Evolutionary conservation across 2,888 invertebrate species (phyloP).

Genomic region (Diarsia brunnea): DNA sequence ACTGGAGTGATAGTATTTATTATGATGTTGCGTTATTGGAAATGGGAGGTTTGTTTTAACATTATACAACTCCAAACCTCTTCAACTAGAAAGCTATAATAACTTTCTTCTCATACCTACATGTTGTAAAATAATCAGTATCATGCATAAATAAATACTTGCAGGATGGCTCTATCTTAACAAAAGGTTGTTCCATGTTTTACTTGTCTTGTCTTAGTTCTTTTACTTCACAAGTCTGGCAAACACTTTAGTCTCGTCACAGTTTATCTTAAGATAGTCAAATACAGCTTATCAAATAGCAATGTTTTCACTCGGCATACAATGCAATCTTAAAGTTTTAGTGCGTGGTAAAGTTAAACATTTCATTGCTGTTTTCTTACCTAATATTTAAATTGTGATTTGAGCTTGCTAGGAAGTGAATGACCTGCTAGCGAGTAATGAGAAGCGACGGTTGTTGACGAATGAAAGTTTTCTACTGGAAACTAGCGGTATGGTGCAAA

Average conservation of each 20-base stretch:
- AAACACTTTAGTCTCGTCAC: constrained; percentile 25
- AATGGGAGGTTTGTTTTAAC: no score
- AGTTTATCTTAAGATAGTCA: constrained; percentile 20
- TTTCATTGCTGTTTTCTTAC: constrained; percentile 5
- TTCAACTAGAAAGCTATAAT: neutral
- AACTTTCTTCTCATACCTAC: neutral
- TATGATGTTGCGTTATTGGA: no score
- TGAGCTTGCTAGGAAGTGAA: constrained; percentile 1
- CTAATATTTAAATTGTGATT: constrained; percentile 33
- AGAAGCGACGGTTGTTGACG: no score
- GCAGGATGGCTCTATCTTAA: neutral
- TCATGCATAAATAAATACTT: constrained; percentile 9
- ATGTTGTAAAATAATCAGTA: no score
- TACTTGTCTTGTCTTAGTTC: neutral
- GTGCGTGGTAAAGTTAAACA: neutral
- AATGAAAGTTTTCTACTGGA: neutral
- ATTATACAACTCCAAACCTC: neutral
- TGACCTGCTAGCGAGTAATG: neutral
- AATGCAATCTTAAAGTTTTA: constrained; percentile 5
- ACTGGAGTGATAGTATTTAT: neutral
- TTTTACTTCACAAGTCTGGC: neutral
- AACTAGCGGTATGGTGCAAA: neutral
- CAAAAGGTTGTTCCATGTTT: constrained; percentile 6
- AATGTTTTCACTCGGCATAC: constrained; percentile 20
- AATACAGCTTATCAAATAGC: constrained; percentile 1